phyloP scores from a whole-genome alignment of 2,113 vertebrate species.

The Phalacrocorax brasilianus region DNA sequence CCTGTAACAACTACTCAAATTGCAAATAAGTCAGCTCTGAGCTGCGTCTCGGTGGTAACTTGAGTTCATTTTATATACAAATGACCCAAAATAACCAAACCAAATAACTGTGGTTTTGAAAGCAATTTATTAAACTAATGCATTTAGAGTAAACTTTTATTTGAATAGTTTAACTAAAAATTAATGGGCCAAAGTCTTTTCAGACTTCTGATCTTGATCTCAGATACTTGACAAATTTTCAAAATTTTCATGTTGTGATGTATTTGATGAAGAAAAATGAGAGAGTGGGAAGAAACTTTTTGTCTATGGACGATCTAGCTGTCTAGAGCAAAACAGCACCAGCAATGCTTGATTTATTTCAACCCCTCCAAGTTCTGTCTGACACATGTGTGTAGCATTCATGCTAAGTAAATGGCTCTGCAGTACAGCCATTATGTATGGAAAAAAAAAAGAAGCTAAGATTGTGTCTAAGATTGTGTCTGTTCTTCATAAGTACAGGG shows the following conservation, averaged over 20 bases:
- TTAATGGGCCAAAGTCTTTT: neutral
- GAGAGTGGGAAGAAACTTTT: neutral
- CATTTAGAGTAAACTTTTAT: neutral
- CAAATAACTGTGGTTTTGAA: neutral
- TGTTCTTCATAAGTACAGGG: neutral
- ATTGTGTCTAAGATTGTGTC: neutral
- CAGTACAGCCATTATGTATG: too few relatives aligned
- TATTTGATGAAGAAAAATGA: neutral
- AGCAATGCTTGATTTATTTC: neutral
- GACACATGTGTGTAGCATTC: neutral
- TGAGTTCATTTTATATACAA: neutral
- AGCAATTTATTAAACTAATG: neutral
- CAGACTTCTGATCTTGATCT: neutral
- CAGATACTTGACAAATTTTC: neutral
- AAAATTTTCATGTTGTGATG: neutral
- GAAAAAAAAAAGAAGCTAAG: neutral
- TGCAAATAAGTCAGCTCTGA: neutral
- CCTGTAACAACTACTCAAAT: neutral
- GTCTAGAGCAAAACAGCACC: neutral
- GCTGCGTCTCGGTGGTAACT: neutral
- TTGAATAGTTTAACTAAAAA: neutral
- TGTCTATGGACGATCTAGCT: fast-evolving
- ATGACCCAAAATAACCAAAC: too few relatives aligned
- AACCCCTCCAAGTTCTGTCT: neutral
- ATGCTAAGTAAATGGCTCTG: neutral